phyloP scores from a whole-genome alignment of 2,113 vertebrate genomes.

The Apistogramma diplotaenia region DNA sequence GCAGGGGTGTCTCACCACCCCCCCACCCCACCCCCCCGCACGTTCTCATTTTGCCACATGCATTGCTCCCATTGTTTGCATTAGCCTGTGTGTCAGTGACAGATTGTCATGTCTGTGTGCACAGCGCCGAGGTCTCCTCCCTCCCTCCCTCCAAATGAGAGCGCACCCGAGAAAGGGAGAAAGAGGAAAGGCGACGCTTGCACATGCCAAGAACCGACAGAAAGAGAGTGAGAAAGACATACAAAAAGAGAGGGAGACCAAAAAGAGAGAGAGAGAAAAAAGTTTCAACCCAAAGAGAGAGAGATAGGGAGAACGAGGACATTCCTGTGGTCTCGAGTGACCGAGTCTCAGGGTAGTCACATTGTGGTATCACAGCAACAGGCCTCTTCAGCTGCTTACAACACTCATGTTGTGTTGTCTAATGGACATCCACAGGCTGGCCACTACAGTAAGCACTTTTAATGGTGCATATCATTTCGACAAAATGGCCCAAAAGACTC shows the following conservation, averaged over 20 bases:
- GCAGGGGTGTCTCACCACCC: constrained; percentile 21
- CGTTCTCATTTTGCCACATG: constrained; percentile 59
- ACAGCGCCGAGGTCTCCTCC: constrained; percentile 30
- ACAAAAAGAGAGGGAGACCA: constrained; percentile 24
- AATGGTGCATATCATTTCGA: neutral
- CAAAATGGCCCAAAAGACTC: neutral
- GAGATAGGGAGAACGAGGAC: constrained; percentile 45
- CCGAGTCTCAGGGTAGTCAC: constrained; percentile 39
- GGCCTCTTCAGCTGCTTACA: constrained; percentile 61
- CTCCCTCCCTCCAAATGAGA: constrained; percentile 24
- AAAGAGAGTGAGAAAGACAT: constrained; percentile 45
- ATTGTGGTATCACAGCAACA: constrained; percentile 60
- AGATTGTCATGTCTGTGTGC: constrained; percentile 70
- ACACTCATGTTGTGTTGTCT: constrained; percentile 37
- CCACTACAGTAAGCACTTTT: constrained; percentile 5
- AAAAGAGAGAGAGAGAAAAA: constrained; percentile 33
- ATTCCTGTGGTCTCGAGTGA: constrained; percentile 56
- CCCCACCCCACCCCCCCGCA: constrained; percentile 43
- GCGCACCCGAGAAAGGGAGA: constrained; percentile 1
- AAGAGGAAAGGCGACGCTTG: constrained; percentile 38
- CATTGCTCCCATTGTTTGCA: constrained; percentile 67
- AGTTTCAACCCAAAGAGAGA: constrained; percentile 15
- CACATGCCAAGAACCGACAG: constrained; percentile 49
- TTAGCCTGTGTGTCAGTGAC: constrained; percentile 71
- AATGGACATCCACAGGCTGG: constrained; percentile 43